Evolutionary conservation across 2,888 invertebrate genomes (phyloP).

Genomic region (Chaetoderma sp.): DNA sequence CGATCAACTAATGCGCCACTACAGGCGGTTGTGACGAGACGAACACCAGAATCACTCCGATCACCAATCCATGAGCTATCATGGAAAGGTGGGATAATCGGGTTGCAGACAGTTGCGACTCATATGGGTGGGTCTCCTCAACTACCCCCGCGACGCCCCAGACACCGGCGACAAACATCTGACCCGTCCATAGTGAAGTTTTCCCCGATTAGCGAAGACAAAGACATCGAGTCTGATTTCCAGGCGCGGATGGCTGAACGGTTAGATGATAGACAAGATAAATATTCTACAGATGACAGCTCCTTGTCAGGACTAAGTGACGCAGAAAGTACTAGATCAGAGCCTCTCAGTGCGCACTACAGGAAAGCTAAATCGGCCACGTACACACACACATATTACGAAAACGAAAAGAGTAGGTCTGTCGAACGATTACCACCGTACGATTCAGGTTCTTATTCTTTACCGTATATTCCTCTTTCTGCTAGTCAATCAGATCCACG

Average conservation of each 20-base stretch:
- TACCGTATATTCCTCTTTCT: constrained; percentile 24
- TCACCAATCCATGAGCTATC: background rate
- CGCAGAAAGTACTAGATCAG: constrained; percentile 60
- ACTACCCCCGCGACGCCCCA: constrained; percentile 58
- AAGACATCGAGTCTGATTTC: constrained; percentile 69
- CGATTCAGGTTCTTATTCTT: constrained; percentile 10
- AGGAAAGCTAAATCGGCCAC: constrained; percentile 49
- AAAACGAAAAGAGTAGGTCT: constrained; percentile 42
- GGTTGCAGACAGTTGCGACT: constrained; percentile 19
- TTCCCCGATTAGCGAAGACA: constrained; percentile 72
- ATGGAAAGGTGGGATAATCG: background rate
- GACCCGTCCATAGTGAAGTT: constrained; percentile 73
- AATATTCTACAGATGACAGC: constrained; percentile 56
- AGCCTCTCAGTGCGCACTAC: constrained; percentile 45
- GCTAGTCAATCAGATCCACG: constrained; percentile 42
- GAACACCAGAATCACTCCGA: background rate
- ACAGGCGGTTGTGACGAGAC: background rate
- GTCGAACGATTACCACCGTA: constrained; percentile 35
- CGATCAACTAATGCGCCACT: background rate
- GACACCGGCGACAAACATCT: constrained; percentile 73
- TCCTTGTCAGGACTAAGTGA: constrained; percentile 61
- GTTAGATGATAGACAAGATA: constrained; percentile 31
- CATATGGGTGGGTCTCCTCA: constrained; percentile 60
- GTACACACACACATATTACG: constrained; percentile 54
- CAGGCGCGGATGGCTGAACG: constrained; percentile 42